A percentile compares a stretch with the other conserved stretches of the same genome.
phyloP scores from a whole-genome alignment of 2,113 vertebrate genomes.

The Tyrannus savana region DNA sequence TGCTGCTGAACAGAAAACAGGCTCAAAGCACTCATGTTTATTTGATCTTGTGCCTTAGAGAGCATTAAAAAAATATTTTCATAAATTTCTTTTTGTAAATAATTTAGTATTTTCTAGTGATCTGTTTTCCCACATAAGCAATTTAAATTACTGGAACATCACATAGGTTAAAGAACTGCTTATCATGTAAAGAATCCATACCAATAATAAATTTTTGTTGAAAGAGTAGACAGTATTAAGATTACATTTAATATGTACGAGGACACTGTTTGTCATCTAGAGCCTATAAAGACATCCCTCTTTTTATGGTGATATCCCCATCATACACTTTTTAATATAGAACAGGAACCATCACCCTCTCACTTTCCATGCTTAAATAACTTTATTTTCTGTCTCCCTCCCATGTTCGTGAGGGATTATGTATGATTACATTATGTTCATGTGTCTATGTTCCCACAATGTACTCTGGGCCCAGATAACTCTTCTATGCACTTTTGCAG shows the following conservation, averaged over 20 bases:
- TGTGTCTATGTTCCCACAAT: neutral
- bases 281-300: neutral
- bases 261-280: neutral
- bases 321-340: neutral
- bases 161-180: neutral
- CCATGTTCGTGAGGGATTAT: neutral
- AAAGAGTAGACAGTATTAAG: neutral
- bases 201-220: neutral
- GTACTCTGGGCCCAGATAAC: neutral
- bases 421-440: neutral
- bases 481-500: neutral
- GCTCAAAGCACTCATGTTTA: neutral
- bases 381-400: neutral
- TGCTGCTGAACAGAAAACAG: neutral
- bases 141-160: neutral
- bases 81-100: neutral
- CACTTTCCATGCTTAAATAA: neutral
- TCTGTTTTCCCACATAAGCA: neutral
- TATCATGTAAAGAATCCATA: neutral
- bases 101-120: neutral
- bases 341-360: neutral
- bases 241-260: neutral
- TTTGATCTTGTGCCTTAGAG: neutral
- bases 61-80: neutral
- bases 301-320: neutral